phyloP scores from a whole-genome alignment of 2,888 invertebrate species.

The Protonemura montana region DNA sequence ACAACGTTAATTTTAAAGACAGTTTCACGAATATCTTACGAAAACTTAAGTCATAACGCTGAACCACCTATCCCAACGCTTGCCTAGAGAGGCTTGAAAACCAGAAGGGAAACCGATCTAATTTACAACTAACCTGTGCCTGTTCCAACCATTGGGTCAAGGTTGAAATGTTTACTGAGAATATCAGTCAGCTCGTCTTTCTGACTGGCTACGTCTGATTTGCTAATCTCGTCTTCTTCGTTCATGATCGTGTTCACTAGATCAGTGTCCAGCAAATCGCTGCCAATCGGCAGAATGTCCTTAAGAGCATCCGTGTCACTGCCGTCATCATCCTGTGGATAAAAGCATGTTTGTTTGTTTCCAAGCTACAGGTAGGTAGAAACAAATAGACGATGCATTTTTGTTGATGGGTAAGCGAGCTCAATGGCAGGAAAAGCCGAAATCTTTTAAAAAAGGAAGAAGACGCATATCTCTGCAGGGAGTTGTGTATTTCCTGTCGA shows the following conservation, averaged over 20 bases:
- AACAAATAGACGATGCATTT: too few species aligned
- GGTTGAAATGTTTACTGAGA: conserved; percentile 72
- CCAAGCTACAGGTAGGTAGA: too few species aligned
- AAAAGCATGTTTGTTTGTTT: neutral
- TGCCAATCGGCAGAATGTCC: conserved; percentile 70
- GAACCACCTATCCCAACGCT: too few species aligned
- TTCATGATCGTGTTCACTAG: conserved; percentile 74
- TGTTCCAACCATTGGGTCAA: conserved; percentile 77
- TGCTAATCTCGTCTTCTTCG: conserved; percentile 65
- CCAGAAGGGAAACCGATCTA: neutral
- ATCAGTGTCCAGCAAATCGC: conserved; percentile 71
- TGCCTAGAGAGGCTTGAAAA: neutral
- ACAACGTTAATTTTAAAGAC: neutral
- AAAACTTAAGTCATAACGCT: too few species aligned
- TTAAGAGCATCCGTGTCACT: conserved; percentile 70
- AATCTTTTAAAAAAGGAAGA: too few species aligned
- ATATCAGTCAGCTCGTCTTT: conserved; percentile 78
- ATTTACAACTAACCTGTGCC: conserved; percentile 54
- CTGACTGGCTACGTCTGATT: conserved; percentile 63
- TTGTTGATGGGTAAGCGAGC: too few species aligned
- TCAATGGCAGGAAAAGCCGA: too few species aligned
- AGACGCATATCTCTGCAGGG: too few species aligned
- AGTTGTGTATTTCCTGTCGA: too few species aligned
- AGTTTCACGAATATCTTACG: neutral
- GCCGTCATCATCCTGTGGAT: conserved; percentile 59